A percentile compares a stretch with the other conserved stretches of the same genome.
Evolutionary conservation across 2,888 invertebrate species (phyloP).

Genomic region (Drosophila antonietae): DNA sequence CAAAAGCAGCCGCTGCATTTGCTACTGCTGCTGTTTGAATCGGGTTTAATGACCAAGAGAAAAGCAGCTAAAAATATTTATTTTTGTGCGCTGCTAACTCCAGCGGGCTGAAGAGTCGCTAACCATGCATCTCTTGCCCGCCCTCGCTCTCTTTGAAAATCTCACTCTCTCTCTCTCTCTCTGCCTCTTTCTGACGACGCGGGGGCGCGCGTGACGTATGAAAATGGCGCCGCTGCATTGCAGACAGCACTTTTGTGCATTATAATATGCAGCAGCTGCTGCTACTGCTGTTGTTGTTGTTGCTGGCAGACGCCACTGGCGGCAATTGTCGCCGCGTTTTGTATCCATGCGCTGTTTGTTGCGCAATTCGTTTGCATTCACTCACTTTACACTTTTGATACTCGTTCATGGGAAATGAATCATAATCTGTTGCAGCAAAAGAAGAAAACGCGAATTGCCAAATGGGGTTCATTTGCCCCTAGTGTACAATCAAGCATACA

Average conservation of each 20-base stretch:
- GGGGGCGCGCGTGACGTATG: slow-evolving; percentile 33
- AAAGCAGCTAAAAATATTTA: slow-evolving; percentile 70
- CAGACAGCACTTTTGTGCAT: slow-evolving; percentile 40
- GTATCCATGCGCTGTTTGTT: slow-evolving; percentile 35
- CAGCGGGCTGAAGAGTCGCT: slow-evolving; percentile 7
- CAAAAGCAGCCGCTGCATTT: slow-evolving; percentile 60
- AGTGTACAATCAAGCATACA: not conserved
- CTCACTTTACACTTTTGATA: slow-evolving; percentile 22
- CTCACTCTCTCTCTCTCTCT: not conserved
- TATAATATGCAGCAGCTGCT: slow-evolving; percentile 45
- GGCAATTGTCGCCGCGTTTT: slow-evolving; percentile 20
- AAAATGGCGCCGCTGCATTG: slow-evolving; percentile 43
- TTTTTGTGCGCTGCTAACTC: slow-evolving; percentile 43
- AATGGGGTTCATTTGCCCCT: slow-evolving; percentile 3
- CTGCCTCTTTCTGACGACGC: slow-evolving; percentile 6
- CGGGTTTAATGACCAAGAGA: slow-evolving; percentile 73
- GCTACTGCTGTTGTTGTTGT: slow-evolving; percentile 21
- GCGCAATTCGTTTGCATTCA: slow-evolving; percentile 30
- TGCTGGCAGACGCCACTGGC: slow-evolving; percentile 23
- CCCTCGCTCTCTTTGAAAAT: no score
- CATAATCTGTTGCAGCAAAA: slow-evolving; percentile 9
- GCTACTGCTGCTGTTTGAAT: slow-evolving; percentile 36
- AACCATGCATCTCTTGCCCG: not conserved
- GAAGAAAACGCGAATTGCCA: not conserved
- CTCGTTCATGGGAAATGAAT: slow-evolving; percentile 34